Evolutionary conservation across 2,113 vertebrate species (phyloP).

Genomic region (Oncorhynchus keta): DNA sequence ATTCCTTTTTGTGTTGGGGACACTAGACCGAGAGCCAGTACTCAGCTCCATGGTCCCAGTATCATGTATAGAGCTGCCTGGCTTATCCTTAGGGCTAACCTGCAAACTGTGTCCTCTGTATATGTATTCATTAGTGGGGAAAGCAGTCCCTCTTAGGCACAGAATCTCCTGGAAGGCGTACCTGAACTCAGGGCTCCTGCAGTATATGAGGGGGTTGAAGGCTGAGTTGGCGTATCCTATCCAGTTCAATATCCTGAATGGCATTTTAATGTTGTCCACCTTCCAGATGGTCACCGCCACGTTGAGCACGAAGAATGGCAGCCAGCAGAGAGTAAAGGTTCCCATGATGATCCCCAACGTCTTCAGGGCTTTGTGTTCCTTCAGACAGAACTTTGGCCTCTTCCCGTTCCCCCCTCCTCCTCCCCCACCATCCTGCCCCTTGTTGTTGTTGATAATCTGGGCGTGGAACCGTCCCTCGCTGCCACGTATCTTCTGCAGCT

Average conservation of each 20-base stretch:
- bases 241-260: constrained; percentile 91
- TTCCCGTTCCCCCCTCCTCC: constrained; percentile 30
- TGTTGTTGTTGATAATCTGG: constrained; percentile 58
- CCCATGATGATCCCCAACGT: constrained; percentile 99
- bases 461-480: constrained; percentile 84
- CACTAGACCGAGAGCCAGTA: background rate
- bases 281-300: constrained; percentile 78
- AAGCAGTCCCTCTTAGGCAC: constrained; percentile 69
- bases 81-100: constrained; percentile 30
- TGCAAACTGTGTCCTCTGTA: constrained; percentile 70
- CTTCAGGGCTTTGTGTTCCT: constrained; percentile 95
- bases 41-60: background rate
- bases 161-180: constrained; percentile 92
- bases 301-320: constrained; percentile 96
- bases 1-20: background rate
- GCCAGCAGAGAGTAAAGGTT: constrained; percentile 94
- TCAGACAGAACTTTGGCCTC: constrained; percentile 82
- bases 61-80: background rate
- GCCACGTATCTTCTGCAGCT: constrained; percentile 89
- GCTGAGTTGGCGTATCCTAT: constrained; percentile 92
- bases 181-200: constrained; percentile 92
- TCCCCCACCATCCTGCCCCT: constrained; percentile 35
- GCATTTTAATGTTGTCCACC: constrained; percentile 70
- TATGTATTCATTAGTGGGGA: constrained; percentile 71
- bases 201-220: constrained; percentile 97